phyloP scores from a whole-genome alignment of 2,113 vertebrate species.

The Oncorhynchus keta region DNA sequence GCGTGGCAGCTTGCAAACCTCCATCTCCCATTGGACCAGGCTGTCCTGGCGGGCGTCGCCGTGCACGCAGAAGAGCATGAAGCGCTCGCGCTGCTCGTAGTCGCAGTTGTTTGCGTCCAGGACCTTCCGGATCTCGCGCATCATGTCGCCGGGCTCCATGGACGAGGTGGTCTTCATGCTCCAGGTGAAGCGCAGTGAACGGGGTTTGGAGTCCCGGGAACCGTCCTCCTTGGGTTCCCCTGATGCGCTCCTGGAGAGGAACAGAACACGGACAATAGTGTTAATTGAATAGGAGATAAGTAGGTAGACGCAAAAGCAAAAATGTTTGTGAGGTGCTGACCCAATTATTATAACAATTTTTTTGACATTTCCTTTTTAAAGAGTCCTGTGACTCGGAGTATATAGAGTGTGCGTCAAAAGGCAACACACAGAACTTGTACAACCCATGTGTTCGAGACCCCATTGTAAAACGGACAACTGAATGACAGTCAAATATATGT shows the following conservation, averaged over 20 bases:
- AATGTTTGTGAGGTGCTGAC: neutral
- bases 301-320: no score
- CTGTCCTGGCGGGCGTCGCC: slow-evolving; percentile 93
- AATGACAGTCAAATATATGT: no score
- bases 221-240: slow-evolving; percentile 89
- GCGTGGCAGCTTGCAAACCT: slow-evolving; percentile 93
- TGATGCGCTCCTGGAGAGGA: slow-evolving; percentile 76
- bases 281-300: no score
- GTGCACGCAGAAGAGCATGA: slow-evolving; percentile 97
- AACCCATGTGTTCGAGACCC: no score
- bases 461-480: no score
- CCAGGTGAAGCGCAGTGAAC: slow-evolving; percentile 96
- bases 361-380: no score
- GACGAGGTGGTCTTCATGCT: slow-evolving; percentile 99
- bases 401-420: no score
- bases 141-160: slow-evolving; percentile 97
- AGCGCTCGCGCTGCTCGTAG: slow-evolving; percentile 95
- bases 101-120: slow-evolving; percentile 96
- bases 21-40: slow-evolving; percentile 98
- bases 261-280: no score
- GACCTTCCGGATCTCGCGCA: slow-evolving; percentile 96
- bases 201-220: slow-evolving; percentile 88
- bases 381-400: no score
- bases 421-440: no score
- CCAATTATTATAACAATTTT: no score